These are phyloP conservation scores for Pteropus rufus DNA, from an alignment of 2,797 vertebrate genomes.

Conservation along the genomic window DNA sequence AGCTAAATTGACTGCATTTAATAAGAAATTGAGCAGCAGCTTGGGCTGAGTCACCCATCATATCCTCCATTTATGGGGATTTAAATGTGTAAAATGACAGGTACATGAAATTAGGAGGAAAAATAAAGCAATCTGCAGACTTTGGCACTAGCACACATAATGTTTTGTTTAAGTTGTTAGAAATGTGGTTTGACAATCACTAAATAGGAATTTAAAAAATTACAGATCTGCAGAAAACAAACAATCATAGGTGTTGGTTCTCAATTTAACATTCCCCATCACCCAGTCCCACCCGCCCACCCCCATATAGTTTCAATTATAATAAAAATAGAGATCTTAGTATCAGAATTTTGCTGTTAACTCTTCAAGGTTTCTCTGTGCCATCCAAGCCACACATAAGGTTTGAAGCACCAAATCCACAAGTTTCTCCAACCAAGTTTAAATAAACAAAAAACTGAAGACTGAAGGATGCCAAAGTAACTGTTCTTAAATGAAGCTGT, in stretches of 20 bases:
- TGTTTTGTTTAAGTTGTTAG: constrained; percentile 12
- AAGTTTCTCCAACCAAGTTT: constrained; percentile 67
- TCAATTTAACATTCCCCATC: constrained; percentile 33
- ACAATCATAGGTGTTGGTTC: constrained; percentile 55
- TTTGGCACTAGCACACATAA: constrained; percentile 69
- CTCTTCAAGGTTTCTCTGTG: constrained; percentile 63
- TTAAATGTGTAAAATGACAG: constrained; percentile 59
- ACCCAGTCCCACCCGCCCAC: constrained; percentile 30
- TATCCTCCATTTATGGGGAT: constrained; percentile 37
- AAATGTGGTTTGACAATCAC: constrained; percentile 45
- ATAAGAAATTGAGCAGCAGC: constrained; percentile 60
- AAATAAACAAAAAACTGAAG: constrained; percentile 62
- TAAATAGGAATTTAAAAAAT: constrained; percentile 57
- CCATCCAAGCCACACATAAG: constrained; percentile 45
- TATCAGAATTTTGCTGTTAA: constrained; percentile 56
- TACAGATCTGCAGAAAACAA: constrained; percentile 68
- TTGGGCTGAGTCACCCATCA: constrained; percentile 57
- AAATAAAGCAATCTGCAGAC: constrained; percentile 57
- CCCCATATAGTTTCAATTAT: constrained; percentile 55
- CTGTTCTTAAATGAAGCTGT: constrained; percentile 58
- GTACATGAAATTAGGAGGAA: not conserved
- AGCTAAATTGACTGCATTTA: constrained; percentile 22
- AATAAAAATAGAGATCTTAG: constrained; percentile 69
- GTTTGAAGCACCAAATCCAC: constrained; percentile 70
- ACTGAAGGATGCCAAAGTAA: constrained; percentile 55